Conservation (phyloP, 2,888 invertebrate genomes). For the Drosophila flavopinicola region DNA sequence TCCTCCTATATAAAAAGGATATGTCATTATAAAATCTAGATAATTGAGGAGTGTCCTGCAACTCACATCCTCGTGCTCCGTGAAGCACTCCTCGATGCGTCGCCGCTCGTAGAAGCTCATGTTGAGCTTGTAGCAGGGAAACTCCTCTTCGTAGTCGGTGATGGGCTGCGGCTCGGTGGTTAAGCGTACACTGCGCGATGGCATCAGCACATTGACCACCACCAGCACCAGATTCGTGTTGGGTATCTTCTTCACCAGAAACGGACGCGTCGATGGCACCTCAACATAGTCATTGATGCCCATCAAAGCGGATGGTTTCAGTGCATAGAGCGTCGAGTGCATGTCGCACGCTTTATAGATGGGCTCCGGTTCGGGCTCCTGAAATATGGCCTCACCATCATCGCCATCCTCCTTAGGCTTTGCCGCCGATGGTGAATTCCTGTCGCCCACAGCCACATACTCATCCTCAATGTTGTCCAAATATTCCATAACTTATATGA, state of each 20-base stretch:
- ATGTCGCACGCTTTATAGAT: slow-evolving; percentile 88
- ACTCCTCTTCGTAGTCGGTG: slow-evolving; percentile 85
- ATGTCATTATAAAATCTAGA: neutral
- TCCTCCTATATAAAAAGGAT: slow-evolving; percentile 73
- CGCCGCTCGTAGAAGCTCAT: slow-evolving; percentile 89
- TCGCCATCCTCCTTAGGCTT: slow-evolving; percentile 79
- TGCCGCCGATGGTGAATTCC: slow-evolving; percentile 55
- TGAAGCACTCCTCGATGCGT: slow-evolving; percentile 90
- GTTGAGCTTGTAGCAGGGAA: slow-evolving; percentile 91
- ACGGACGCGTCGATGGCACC: slow-evolving; percentile 86
- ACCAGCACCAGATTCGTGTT: slow-evolving; percentile 92
- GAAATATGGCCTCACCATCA: slow-evolving; percentile 84
- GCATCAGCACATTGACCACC: slow-evolving; percentile 87
- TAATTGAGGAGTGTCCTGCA: neutral
- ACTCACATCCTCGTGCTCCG: slow-evolving; percentile 89
- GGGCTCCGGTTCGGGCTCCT: slow-evolving; percentile 79
- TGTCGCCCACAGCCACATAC: slow-evolving; percentile 83
- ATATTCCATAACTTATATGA: slow-evolving; percentile 83
- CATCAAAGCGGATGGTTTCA: slow-evolving; percentile 86
- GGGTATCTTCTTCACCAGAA: slow-evolving; percentile 89
- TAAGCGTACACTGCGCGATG: slow-evolving; percentile 84
- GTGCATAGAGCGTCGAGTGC: slow-evolving; percentile 88
- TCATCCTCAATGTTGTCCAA: slow-evolving; percentile 84
- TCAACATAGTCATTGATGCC: slow-evolving; percentile 85
- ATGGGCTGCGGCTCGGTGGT: slow-evolving; percentile 86